A percentile compares a stretch with the other conserved stretches of the same genome.
phyloP scores from a whole-genome alignment of 2,113 vertebrate species.

The Platysteira castanea region DNA sequence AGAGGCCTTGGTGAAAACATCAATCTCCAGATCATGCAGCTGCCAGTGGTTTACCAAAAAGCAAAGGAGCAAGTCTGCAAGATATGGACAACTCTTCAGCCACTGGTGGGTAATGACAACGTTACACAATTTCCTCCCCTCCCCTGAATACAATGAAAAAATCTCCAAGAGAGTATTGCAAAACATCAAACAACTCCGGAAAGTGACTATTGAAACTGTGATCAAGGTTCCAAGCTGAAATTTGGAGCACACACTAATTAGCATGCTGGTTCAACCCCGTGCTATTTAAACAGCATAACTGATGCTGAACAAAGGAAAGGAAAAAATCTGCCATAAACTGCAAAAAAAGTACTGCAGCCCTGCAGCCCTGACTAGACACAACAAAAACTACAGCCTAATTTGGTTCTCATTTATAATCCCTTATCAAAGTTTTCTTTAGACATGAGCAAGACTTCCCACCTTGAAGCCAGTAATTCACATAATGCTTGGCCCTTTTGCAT shows the following conservation, averaged over 20 bases:
- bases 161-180: background rate
- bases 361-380: background rate
- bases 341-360: background rate
- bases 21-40: slow-evolving; percentile 65
- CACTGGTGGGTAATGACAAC: slow-evolving; percentile 70
- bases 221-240: background rate
- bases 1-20: slow-evolving; percentile 69
- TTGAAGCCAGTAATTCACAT: background rate
- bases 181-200: background rate
- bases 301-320: background rate
- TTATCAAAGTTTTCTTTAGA: background rate
- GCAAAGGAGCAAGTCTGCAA: slow-evolving; percentile 65
- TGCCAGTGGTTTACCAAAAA: slow-evolving; percentile 80
- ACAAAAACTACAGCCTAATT: background rate
- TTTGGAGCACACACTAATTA: background rate
- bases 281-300: background rate
- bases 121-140: background rate
- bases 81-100: slow-evolving; percentile 79
- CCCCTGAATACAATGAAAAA: background rate
- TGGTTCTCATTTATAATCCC: background rate
- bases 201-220: background rate
- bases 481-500: background rate
- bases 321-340: background rate
- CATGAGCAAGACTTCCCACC: background rate
- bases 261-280: background rate